Base-by-base conservation (phyloP, 1,140 invertebrate genomes). In the Zaprionus africanus region DNA sequence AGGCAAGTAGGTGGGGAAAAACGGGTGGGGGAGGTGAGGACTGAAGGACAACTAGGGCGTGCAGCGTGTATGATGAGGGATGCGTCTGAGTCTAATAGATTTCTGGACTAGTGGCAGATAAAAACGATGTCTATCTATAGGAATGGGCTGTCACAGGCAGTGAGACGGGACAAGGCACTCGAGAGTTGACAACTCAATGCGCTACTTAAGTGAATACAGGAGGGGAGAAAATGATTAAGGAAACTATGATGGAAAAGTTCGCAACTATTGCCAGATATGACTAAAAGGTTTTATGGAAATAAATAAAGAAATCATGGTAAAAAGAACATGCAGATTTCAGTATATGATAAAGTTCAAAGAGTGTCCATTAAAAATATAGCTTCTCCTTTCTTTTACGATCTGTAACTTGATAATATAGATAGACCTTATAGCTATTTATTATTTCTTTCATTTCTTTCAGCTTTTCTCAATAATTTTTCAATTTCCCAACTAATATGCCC, bases 21-120 rank as follows among this genome's bases (percentile, higher is more conserved):
- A 11, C 4, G 11, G 3, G 11, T 19, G 11, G 19, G 12, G 36
- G 28, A 2, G 31, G 1, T 34, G 17, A 28, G 0, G 2, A 15
- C 38, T 41, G 38, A 58, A 7, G 36, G 49, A 54, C 64, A 66
- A 80, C 70, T 74, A 87, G 53, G 65, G 74, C 19, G 49, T 22
- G 17, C 19, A 26, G 41, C 19, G 46, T 56, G 13, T 49, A 5
- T 9, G 11, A 43, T 54, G 12, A 24, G 43, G 49, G 19, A 43
- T 36, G 57, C 24, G 63, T 65, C 56, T 56, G 70, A 49, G 61
- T 76, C 85, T 84, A 90, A 88, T 88, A 88, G 84, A 88, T 88
- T 90, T 81, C 54, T 66, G 41, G 26, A 54, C 79, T 75, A 66
- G 78, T 49, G 60, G 43, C 54, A 78, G 79, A 82, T 81, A 76